Evolutionary conservation across 2,797 vertebrate genomes (phyloP), one percentile per base, ranked within the genome.

Genomic region (Siniperca scherzeri): DNA sequence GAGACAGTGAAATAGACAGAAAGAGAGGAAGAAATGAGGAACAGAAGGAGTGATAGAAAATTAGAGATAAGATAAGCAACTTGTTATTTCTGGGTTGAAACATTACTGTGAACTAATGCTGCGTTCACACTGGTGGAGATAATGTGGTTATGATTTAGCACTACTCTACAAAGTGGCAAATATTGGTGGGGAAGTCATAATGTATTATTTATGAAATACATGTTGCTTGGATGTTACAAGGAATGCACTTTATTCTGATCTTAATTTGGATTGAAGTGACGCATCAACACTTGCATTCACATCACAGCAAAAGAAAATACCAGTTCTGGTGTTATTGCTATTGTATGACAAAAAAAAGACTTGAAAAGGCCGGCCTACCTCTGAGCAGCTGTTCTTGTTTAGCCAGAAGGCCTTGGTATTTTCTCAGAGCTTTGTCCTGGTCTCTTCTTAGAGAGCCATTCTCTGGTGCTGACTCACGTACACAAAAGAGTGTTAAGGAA

Each of bases 321-420:
- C 3, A 46, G 19, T 1, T 66, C 52, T 57, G 17, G 21, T 52
- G 44, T 50, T 40, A 16, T 48, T 50, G 33, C 30, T 40, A 42
- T 12, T 13, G n/a, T 59, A 12, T 19, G 5, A 25, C 17, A 36
- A 30, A 48, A 2, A 2, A 1, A 57, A 50, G 46, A n/a, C 40
- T 6, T 53, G 42, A 12, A 36, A 36, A 71, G 30, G 19, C 6
- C 46, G 33, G n/a, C 44, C 17, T 95, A 99, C 98, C 98, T 97
- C 97, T 95, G 82, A 99, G 95, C 10, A 99, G 96, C 89, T 99
- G 98, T 2, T 99, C 98, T 93, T 99, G 98, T 90, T 99, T 99
- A 72, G 95, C 93, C 88, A 99, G 96, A 59, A 99, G 96, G 0
- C 97, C 97, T 66, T 98, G 97, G 88, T 98, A 99, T 74, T 99